Evolutionary conservation across 2,113 vertebrate species (phyloP), one percentile per base, ranked within the genome.

Genomic region (Pygathrix nemaeus): DNA sequence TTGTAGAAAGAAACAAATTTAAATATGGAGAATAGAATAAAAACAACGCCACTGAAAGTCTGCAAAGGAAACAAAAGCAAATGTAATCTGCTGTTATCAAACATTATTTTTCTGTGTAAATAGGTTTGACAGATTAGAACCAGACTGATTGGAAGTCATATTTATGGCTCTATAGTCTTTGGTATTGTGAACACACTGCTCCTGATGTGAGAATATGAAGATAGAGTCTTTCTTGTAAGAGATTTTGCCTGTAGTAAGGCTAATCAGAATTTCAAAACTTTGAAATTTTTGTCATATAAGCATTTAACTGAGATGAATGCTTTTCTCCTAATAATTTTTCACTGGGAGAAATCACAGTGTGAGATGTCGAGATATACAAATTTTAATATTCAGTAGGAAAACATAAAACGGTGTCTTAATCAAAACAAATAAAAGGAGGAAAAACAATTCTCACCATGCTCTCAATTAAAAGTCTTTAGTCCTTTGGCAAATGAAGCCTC

Each of bases 251-350:
- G 32, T 76, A 55, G 16, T 55, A 73, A 86, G 45, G 9, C 10
- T 32, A 86, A 72, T 73, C 55, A 73, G 38, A 73, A 93, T 59
- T 43, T 90, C 75, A 78, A 95, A 87, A 30, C 57, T 66, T 93
- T 75, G 57, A 50, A 86, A 43, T 32, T 25, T 25, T 82, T 92
- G 35, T 75, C 48, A 76, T 92, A 43, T 52, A 76, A 75, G 70
- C 2, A 50, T 3, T 59, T 68, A 88, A 50, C 38, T 7, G 10
- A 68, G 81, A 85, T 61, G 16, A 79, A 70, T 64, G 38, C 21
- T 75, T 88, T 87, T n/a, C 48, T 18, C 68, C 25, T 45, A 32
- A 3, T 8, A 88, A 81, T 3, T 45, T 9, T 75, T 88, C 78
- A 52, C 11, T 55, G n/a, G 76, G 25, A 66, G 57, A 72, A 92